Evolutionary conservation across 2,113 vertebrate genomes (phyloP).

Genomic region (Ranitomeya variabilis): DNA sequence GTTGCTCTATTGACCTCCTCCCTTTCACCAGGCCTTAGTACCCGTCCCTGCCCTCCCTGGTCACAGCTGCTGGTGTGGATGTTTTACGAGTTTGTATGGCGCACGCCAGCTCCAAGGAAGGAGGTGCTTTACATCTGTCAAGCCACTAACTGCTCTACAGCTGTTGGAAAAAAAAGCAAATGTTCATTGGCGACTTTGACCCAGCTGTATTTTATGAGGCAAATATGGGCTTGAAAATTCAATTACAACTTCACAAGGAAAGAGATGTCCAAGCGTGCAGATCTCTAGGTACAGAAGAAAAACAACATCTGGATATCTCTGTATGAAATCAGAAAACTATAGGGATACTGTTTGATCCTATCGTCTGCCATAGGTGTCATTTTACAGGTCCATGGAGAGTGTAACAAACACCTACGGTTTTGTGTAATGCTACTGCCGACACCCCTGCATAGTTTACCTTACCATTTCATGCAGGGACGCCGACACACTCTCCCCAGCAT

Average conservation of each 20-base stretch:
- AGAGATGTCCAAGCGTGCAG: too few species aligned
- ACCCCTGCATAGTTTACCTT: too few species aligned
- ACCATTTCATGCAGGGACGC: too few species aligned
- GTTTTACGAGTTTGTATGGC: conserved; percentile 3
- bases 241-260: background rate
- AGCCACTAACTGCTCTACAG: conserved; percentile 20
- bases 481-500: too few species aligned
- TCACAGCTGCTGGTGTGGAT: conserved; percentile 12
- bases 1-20: background rate
- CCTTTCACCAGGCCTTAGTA: background rate
- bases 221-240: background rate
- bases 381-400: too few species aligned
- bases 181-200: background rate
- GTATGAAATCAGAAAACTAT: background rate
- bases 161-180: conserved; percentile 37
- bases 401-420: too few species aligned
- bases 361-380: background rate
- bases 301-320: background rate
- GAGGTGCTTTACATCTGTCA: conserved; percentile 32
- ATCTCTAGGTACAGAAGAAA: background rate
- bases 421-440: too few species aligned
- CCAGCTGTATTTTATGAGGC: background rate
- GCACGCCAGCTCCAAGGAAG: background rate
- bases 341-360: background rate
- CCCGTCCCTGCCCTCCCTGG: background rate